A percentile compares a stretch with the other conserved stretches of the same genome.
Conservation (phyloP, 2,797 vertebrate genomes). For the Acanthornis magna region DNA sequence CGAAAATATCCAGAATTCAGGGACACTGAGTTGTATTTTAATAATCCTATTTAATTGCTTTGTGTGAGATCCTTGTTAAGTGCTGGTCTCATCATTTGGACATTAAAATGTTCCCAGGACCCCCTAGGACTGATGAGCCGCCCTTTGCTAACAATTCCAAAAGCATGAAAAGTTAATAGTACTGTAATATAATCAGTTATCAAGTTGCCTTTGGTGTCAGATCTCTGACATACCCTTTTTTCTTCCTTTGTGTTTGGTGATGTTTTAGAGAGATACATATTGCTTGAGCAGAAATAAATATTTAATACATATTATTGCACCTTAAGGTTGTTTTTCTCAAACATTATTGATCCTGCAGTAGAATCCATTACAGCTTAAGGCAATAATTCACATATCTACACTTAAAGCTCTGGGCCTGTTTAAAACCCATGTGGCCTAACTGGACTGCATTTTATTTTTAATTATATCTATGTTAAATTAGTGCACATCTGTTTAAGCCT, state of each 20-base stretch:
- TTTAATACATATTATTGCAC: constrained; percentile 35
- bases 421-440: background rate
- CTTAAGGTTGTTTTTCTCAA: constrained; percentile 51
- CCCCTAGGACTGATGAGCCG: background rate
- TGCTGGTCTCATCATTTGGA: background rate
- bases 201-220: constrained; percentile 12
- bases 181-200: background rate
- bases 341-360: constrained; percentile 18
- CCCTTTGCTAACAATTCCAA: background rate
- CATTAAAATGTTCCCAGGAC: background rate
- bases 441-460: background rate
- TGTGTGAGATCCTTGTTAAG: background rate
- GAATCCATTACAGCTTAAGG: constrained; percentile 21
- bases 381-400: constrained; percentile 43
- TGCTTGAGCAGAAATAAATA: constrained; percentile 54
- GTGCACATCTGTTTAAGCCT: background rate
- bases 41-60: background rate
- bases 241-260: constrained; percentile 29
- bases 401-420: background rate
- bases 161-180: constrained; percentile 21
- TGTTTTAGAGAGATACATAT: constrained; percentile 13
- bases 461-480: constrained; percentile 3
- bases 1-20: background rate
- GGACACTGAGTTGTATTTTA: background rate
- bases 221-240: background rate